Conservation (phyloP, 2,797 vertebrate genomes). For the Tiaroga cobitis region DNA sequence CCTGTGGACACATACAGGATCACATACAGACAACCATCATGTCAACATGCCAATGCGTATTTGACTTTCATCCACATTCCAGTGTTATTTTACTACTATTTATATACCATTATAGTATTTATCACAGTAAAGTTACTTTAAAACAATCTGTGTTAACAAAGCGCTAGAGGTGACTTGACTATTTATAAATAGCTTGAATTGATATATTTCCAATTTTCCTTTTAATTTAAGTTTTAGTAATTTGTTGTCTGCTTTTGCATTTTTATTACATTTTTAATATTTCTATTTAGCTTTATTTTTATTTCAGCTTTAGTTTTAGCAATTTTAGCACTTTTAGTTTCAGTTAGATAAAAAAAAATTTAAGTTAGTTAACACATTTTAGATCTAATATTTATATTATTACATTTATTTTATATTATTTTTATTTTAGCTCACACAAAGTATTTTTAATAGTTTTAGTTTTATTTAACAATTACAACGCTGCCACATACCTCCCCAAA, state of each 20-base stretch:
- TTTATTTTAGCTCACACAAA: background rate
- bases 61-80: background rate
- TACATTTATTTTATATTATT: background rate
- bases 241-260: background rate
- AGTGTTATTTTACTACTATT: background rate
- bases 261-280: background rate
- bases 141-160: background rate
- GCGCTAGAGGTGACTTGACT: background rate
- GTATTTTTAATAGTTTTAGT: background rate
- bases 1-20: conserved; percentile 65
- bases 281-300: background rate
- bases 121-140: background rate
- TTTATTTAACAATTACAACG: background rate
- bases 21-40: background rate
- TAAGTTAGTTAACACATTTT: background rate
- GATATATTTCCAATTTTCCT: background rate
- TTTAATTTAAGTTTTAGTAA: too few relatives aligned
- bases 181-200: background rate
- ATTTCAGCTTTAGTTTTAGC: background rate
- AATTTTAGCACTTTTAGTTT: background rate
- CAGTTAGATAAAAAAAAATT: background rate
- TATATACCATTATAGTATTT: background rate
- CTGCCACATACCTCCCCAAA: conserved; percentile 82
- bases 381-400: background rate
- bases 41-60: background rate